Conservation (phyloP, 2,888 invertebrate species). For the Drosophila mayaguana region DNA sequence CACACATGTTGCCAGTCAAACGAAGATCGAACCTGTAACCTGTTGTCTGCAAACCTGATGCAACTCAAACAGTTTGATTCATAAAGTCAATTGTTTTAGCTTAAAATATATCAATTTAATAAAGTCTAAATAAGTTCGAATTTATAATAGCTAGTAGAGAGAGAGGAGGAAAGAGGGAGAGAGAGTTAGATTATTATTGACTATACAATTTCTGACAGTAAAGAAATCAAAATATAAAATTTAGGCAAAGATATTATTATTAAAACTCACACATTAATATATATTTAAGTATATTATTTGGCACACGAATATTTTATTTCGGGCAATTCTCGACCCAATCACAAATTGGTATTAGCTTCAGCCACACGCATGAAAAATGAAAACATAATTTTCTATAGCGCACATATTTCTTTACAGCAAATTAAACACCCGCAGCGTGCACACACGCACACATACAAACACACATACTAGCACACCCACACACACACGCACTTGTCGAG, state of each 20-base stretch:
- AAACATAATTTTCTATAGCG: constrained; percentile 39
- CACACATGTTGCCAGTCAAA: constrained; percentile 9
- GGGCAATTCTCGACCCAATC: constrained; percentile 21
- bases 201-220: neutral
- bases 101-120: neutral
- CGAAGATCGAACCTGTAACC: constrained; percentile 12
- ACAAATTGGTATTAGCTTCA: constrained; percentile 49
- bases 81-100: neutral
- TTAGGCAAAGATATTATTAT: neutral
- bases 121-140: neutral
- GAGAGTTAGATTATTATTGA: neutral
- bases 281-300: constrained; percentile 1
- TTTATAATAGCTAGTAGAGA: neutral
- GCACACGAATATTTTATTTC: constrained; percentile 2
- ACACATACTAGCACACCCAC: constrained; percentile 33
- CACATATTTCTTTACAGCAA: constrained; percentile 52
- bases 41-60: constrained; percentile 15
- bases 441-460: constrained; percentile 29
- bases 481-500: neutral
- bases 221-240: neutral
- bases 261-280: neutral
- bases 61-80: constrained; percentile 3
- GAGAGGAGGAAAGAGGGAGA: neutral
- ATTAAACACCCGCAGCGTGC: constrained; percentile 73
- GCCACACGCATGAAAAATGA: constrained; percentile 29